Evolutionary conservation across 2,888 invertebrate genomes (phyloP).

Genomic region (Ptilodon capucinus): DNA sequence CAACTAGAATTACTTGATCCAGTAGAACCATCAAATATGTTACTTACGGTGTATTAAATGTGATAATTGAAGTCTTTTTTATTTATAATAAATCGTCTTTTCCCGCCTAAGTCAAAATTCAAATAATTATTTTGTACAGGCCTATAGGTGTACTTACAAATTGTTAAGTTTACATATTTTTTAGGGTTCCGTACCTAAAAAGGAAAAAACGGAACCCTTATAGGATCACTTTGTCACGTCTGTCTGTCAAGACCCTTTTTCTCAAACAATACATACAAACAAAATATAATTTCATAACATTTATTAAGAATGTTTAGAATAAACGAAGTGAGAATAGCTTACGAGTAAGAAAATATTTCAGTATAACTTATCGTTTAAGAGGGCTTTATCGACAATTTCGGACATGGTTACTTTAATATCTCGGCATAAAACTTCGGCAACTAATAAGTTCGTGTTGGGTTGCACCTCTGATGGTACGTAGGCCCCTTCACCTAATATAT

Average conservation of each 20-base stretch:
- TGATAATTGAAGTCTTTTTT: too few relatives aligned
- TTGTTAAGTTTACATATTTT: too few relatives aligned
- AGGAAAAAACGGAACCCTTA: too few relatives aligned
- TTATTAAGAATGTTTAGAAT: conserved; percentile 31
- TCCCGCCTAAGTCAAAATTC: too few relatives aligned
- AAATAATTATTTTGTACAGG: too few relatives aligned
- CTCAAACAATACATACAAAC: too few relatives aligned
- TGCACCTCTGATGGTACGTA: conserved; percentile 70
- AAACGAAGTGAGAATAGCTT: conserved; percentile 27
- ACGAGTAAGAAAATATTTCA: conserved; percentile 47
- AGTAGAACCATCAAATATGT: conserved; percentile 79
- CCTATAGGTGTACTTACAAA: too few relatives aligned
- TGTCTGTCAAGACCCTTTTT: too few relatives aligned
- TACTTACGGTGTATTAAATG: conserved; percentile 80
- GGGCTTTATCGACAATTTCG: conserved; percentile 84
- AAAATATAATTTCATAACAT: too few relatives aligned
- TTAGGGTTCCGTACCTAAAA: too few relatives aligned
- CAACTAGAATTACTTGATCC: conserved; percentile 89
- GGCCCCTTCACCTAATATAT: conserved; percentile 73
- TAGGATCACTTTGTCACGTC: too few relatives aligned
- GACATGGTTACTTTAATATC: conserved; percentile 82
- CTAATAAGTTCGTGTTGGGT: conserved; percentile 71
- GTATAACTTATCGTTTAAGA: conserved; percentile 86
- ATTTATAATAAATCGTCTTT: too few relatives aligned
- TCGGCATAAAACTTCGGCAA: conserved; percentile 75